These are phyloP conservation scores for Spheniscus mendiculus DNA, from an alignment of 2,113 vertebrate genomes.

Conservation along the genomic window DNA sequence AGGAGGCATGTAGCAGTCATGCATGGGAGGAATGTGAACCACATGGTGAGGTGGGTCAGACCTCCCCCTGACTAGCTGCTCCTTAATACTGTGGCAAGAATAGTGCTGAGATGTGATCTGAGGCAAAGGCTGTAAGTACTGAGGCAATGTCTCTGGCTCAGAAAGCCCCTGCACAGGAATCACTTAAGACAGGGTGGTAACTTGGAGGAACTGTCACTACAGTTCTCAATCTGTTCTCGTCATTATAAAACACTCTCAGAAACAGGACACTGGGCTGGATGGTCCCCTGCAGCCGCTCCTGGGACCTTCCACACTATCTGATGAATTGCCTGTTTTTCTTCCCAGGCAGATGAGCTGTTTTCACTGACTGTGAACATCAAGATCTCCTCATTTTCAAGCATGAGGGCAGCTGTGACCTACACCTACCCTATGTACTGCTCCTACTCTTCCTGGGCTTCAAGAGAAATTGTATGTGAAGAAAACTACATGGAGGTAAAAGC, in stretches of 20 bases:
- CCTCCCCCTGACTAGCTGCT: neutral
- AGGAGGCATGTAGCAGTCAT: neutral
- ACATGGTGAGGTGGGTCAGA: neutral
- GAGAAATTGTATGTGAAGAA: conserved; percentile 63
- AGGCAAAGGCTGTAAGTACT: neutral
- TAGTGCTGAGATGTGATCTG: neutral
- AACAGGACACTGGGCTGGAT: neutral
- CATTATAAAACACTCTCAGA: neutral
- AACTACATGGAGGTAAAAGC: conserved; percentile 64
- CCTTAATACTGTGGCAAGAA: neutral
- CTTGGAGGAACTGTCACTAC: neutral
- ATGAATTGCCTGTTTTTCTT: neutral
- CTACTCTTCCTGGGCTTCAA: conserved; percentile 24
- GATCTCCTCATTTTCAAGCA: conserved; percentile 31
- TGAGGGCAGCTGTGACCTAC: conserved; percentile 25
- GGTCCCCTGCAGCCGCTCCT: neutral
- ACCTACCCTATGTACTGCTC: conserved; percentile 35
- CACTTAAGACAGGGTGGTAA: neutral
- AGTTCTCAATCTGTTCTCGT: neutral
- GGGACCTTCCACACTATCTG: neutral
- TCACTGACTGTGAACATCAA: conserved; percentile 49
- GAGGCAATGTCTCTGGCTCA: neutral
- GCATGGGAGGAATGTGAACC: neutral
- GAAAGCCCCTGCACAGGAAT: neutral
- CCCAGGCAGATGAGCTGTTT: conserved; percentile 37